Evolutionary conservation across 2,797 vertebrate genomes (phyloP).

Genomic region (Chrosomus eos): DNA sequence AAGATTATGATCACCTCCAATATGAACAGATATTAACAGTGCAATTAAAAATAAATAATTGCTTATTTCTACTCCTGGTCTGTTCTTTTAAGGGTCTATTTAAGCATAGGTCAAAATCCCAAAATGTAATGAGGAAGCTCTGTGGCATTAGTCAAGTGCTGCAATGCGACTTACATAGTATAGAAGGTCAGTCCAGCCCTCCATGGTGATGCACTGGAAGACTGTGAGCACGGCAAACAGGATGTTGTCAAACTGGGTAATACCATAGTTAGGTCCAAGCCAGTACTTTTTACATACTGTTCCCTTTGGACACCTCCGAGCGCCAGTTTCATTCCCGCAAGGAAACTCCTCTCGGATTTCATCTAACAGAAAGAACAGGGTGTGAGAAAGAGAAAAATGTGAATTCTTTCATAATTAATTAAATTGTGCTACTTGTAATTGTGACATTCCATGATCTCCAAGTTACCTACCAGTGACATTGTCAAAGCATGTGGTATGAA

Average conservation of each 20-base stretch:
- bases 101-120: neutral
- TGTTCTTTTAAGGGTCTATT: neutral
- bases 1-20: neutral
- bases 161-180: slow-evolving; percentile 83
- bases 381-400: neutral
- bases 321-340: slow-evolving; percentile 83
- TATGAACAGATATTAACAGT: neutral
- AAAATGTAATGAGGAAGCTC: neutral
- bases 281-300: slow-evolving; percentile 87
- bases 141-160: neutral
- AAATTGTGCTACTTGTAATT: neutral
- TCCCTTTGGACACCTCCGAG: slow-evolving; percentile 88
- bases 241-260: slow-evolving; percentile 98
- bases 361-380: slow-evolving; percentile 66
- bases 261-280: slow-evolving; percentile 93
- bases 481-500: slow-evolving; percentile 94
- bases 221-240: slow-evolving; percentile 95
- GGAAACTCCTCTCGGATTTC: slow-evolving; percentile 89
- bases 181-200: slow-evolving; percentile 95
- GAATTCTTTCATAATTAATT: neutral
- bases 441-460: neutral
- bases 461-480: slow-evolving; percentile 74
- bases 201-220: slow-evolving; percentile 98
- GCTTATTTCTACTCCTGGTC: neutral
- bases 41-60: neutral